phyloP scores from a whole-genome alignment of 2,113 vertebrate genomes.

The Aspiorhynchus laticeps region DNA sequence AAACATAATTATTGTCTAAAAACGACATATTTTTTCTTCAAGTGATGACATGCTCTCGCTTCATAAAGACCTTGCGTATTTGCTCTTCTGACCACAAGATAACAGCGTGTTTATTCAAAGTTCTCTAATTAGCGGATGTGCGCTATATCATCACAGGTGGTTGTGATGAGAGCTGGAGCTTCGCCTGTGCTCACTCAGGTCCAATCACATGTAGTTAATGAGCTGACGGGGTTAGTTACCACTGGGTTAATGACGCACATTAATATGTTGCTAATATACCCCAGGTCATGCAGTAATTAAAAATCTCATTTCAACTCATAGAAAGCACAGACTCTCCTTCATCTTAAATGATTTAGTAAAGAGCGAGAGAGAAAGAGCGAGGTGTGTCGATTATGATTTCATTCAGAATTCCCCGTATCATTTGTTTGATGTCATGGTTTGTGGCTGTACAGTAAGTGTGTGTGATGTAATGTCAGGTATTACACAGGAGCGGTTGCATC shows the following conservation, averaged over 20 bases:
- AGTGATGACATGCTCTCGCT: neutral
- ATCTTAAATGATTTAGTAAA: constrained; percentile 62
- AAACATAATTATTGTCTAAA: constrained; percentile 12
- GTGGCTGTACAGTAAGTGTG: neutral
- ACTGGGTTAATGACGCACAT: constrained; percentile 85
- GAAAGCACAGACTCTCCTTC: constrained; percentile 72
- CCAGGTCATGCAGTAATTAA: constrained; percentile 85
- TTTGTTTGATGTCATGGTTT: constrained; percentile 8
- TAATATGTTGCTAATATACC: constrained; percentile 82
- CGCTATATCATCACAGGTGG: constrained; percentile 45
- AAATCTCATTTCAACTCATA: constrained; percentile 81
- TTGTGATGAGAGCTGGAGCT: constrained; percentile 52
- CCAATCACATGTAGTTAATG: constrained; percentile 81
- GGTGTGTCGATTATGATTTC: constrained; percentile 23
- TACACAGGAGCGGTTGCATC: constrained; percentile 69
- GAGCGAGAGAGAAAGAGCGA: neutral
- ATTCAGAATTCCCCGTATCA: neutral
- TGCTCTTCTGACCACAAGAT: constrained; percentile 10
- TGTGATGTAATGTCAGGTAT: constrained; percentile 25
- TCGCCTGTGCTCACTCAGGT: constrained; percentile 63
- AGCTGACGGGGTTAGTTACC: constrained; percentile 82
- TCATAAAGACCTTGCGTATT: constrained; percentile 17
- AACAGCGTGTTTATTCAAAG: neutral
- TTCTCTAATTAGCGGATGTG: constrained; percentile 45
- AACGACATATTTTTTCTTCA: neutral